A percentile compares a stretch with the other conserved stretches of the same genome.
Evolutionary conservation across 2,888 invertebrate genomes (phyloP).

Genomic region (Drosophila pegasa): DNA sequence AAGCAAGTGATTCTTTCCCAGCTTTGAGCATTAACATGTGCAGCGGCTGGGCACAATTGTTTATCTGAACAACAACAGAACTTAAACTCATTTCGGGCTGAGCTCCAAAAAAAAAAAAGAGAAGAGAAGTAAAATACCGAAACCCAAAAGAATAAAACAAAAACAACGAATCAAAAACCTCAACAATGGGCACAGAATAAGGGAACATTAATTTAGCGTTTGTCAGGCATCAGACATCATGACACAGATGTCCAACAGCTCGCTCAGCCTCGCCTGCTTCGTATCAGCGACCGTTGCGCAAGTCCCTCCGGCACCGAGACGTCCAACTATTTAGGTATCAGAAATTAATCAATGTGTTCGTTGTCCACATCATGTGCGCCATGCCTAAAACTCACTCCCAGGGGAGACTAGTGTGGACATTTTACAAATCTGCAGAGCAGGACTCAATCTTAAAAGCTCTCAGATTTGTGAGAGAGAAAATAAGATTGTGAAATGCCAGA

Average conservation of each 20-base stretch:
- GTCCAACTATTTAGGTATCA: not conserved
- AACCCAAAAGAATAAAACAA: conserved; percentile 8
- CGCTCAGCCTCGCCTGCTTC: not conserved
- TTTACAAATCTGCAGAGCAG: not conserved
- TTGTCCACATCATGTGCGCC: not conserved
- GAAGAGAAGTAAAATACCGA: not conserved
- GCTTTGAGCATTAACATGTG: conserved; percentile 50
- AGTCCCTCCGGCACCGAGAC: conserved; percentile 2
- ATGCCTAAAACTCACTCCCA: not conserved
- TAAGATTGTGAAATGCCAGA: not conserved
- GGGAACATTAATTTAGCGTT: not conserved
- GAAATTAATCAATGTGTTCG: not conserved
- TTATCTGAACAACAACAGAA: conserved; percentile 40
- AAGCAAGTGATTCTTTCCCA: conserved; percentile 42
- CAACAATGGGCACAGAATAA: conserved; percentile 3
- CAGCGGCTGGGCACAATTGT: conserved; percentile 12
- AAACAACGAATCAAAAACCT: conserved; percentile 13
- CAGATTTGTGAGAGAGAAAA: not conserved
- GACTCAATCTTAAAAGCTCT: not conserved
- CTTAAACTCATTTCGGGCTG: conserved; percentile 25
- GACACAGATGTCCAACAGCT: conserved; percentile 42
- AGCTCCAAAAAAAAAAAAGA: conserved; percentile 10
- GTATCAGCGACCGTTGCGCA: not conserved
- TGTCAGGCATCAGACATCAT: conserved; percentile 4
- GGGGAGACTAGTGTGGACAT: not conserved